Base-by-base conservation (phyloP, 2,113 vertebrate genomes). In the Atrichornis clamosus region DNA sequence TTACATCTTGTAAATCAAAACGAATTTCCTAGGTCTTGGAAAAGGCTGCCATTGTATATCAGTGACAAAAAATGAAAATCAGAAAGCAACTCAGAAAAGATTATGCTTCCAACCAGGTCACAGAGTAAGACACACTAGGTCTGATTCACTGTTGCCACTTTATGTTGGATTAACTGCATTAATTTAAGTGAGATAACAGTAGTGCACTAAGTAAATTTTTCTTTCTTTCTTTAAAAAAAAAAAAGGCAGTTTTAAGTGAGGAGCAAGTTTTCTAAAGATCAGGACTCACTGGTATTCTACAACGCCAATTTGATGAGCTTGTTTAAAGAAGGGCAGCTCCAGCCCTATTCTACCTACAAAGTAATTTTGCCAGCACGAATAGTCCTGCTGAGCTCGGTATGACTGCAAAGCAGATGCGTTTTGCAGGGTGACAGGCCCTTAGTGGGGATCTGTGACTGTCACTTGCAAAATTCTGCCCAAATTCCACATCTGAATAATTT, bases 1-100 rank as follows among this genome's bases (percentile, higher is more conserved):
- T 97, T 79, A 76, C 63, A 89, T 68, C 74, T 87, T 93, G 87
- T 89, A 95, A 90, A 81, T 82, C 79, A 94, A 91, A 89, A 58
- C 37, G 15, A 86, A 30, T 46, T 95, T 87, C 41, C 59, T 92
- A 83, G 89, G 62, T 84, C 53, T 94, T 83, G 63, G 84, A 69
- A 95, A 91, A 27, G 46, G 58, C 39, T 96, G 33, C 59, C 47
- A 9, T 70, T 93, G 9, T 58, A 3, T 87, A 60, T 33, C 0
- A 1, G 56, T 95, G 19, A 63, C 83, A 88, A 67, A 70, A 67
- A 70, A 78, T 33, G 87, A 93, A 77, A 95, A 73, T 41, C 64
- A 64, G 79, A 94, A 74, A 47, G 89, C 26, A 64, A 56, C 58
- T 59, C 49, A 42, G 53, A 89, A 88, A 93, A 84, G 20, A 72